These are phyloP conservation scores for Lytechinus pictus DNA, from an alignment of 35 echinoderm and acorn worm species.

Conservation along the genomic window DNA sequence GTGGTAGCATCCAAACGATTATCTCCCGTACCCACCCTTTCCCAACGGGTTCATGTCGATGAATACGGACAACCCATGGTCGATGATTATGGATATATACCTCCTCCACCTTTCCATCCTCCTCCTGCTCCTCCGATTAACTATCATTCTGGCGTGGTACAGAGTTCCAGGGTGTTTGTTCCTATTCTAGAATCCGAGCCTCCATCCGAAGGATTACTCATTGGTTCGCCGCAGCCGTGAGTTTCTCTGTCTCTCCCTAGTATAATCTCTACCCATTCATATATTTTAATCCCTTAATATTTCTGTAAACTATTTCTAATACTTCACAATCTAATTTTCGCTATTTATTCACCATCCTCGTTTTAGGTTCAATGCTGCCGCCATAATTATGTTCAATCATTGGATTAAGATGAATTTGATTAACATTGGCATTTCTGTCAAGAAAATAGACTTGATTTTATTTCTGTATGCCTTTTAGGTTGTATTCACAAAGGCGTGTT, in stretches of 20 bases:
- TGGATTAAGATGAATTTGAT: too few species aligned
- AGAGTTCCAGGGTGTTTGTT: not conserved
- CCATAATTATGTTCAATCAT: too few species aligned
- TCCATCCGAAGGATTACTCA: not conserved
- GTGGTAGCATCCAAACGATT: not conserved
- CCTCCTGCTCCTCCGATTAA: not conserved
- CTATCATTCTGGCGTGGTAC: not conserved
- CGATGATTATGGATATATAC: not conserved
- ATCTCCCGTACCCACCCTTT: not conserved
- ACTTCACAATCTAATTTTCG: not conserved
- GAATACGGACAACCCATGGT: not conserved
- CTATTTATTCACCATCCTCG: not conserved
- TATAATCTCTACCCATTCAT: not conserved
- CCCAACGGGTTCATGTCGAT: not conserved
- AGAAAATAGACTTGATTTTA: too few species aligned
- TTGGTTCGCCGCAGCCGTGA: not conserved
- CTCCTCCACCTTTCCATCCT: slow-evolving; percentile 11
- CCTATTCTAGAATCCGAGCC: slow-evolving; percentile 21
- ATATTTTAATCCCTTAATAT: not conserved
- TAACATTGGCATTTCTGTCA: too few species aligned
- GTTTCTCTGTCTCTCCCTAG: not conserved
- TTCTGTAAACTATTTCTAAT: not conserved
- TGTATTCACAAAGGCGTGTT: too few species aligned
- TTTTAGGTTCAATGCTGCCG: too few species aligned
- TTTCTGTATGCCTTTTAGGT: too few species aligned